Percentiles rank a stretch among this genome's conserved stretches.
These are phyloP conservation scores for Eurois occulta DNA, from an alignment of 2,888 invertebrate species.

Conservation along the genomic window DNA sequence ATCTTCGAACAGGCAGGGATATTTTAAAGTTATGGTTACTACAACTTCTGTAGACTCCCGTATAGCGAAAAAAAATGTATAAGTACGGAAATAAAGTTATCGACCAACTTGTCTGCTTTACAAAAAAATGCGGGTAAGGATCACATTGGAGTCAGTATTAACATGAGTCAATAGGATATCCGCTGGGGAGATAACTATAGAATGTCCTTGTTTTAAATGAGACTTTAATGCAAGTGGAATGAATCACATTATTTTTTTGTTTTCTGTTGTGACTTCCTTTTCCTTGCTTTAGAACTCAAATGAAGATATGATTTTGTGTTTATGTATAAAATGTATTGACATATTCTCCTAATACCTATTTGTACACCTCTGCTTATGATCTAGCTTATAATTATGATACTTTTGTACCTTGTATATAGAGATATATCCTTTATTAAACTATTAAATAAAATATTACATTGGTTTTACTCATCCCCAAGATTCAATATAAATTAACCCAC, in stretches of 20 bases:
- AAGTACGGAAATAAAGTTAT: constrained; percentile 1
- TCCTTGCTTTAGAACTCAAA: constrained; percentile 9
- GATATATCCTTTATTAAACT: constrained; percentile 73
- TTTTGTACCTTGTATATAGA: constrained; percentile 83
- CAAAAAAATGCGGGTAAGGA: neutral
- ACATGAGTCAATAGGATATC: constrained; percentile 49
- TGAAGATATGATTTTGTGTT: constrained; percentile 29
- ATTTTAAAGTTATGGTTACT: constrained; percentile 22
- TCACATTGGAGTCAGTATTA: neutral
- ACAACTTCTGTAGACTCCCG: neutral
- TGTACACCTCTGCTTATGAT: constrained; percentile 61
- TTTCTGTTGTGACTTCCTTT: neutral
- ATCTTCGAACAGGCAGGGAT: constrained; percentile 14
- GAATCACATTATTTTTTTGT: constrained; percentile 8
- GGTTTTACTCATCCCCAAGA: constrained; percentile 26
- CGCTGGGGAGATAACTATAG: constrained; percentile 28
- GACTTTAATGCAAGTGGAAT: constrained; percentile 9
- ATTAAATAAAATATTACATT: constrained; percentile 45
- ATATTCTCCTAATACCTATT: constrained; percentile 45
- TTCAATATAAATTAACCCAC: neutral
- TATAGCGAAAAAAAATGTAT: neutral
- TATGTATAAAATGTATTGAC: constrained; percentile 46
- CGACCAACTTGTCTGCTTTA: neutral
- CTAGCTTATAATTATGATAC: constrained; percentile 71
- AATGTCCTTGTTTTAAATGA: constrained; percentile 26